phyloP scores from a whole-genome alignment of 2,888 invertebrate genomes.

The Baronia brevicornis region DNA sequence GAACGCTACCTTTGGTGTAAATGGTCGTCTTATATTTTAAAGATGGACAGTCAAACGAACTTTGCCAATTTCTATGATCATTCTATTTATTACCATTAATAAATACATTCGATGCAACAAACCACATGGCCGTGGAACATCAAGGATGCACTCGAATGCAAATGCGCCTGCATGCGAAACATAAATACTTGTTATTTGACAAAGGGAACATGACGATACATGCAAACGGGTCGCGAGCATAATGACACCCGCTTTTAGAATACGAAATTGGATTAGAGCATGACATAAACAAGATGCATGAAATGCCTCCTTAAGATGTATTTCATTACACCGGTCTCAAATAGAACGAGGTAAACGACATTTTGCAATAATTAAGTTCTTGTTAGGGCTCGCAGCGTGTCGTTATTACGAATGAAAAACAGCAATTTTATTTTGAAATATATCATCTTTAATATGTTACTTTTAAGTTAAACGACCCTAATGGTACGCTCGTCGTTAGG shows the following conservation, averaged over 20 bases:
- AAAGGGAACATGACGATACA: not conserved
- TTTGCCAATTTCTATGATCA: too few relatives aligned
- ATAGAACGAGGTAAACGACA: constrained; percentile 14
- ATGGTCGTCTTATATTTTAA: too few relatives aligned
- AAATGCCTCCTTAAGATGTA: constrained; percentile 24
- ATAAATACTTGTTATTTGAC: constrained; percentile 18
- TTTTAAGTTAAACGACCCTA: too few relatives aligned
- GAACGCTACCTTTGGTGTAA: too few relatives aligned
- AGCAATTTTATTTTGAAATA: not conserved
- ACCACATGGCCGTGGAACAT: too few relatives aligned
- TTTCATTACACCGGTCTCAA: constrained; percentile 1
- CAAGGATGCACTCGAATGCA: too few relatives aligned
- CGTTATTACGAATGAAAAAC: constrained; percentile 5
- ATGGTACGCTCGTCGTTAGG: too few relatives aligned
- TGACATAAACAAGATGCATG: constrained; percentile 36
- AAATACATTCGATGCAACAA: too few relatives aligned
- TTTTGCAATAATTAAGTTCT: not conserved
- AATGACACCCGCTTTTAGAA: constrained; percentile 40
- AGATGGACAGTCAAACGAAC: too few relatives aligned
- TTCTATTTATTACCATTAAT: too few relatives aligned
- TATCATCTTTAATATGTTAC: not conserved
- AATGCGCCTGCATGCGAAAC: too few relatives aligned
- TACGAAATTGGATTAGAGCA: constrained; percentile 47
- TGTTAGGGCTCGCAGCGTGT: not conserved
- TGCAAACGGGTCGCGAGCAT: constrained; percentile 18